Evolutionary conservation across 1,140 invertebrate species (phyloP).

Genomic region (Brachionus angularis): DNA sequence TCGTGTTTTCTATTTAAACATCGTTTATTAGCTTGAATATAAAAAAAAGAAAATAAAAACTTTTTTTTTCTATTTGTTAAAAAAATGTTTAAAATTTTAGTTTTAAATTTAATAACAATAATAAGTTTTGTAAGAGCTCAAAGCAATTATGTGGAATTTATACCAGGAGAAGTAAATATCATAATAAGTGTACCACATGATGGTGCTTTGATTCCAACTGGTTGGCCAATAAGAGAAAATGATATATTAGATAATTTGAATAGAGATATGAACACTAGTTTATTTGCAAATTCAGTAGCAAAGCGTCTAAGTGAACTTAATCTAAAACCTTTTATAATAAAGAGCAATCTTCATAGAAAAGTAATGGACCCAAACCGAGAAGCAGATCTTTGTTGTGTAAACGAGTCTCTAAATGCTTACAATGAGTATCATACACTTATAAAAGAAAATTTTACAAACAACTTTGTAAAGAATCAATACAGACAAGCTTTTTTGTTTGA

Average conservation of each 20-base stretch:
- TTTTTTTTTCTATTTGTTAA: too few relatives aligned
- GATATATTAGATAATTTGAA: background rate
- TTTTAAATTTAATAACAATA: background rate
- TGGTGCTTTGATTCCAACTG: background rate
- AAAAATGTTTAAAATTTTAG: conserved; percentile 26
- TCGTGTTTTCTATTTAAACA: too few relatives aligned
- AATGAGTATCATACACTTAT: conserved; percentile 20
- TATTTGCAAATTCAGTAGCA: background rate
- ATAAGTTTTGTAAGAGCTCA: background rate
- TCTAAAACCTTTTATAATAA: conserved; percentile 4
- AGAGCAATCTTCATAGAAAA: conserved; percentile 12
- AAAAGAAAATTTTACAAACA: background rate
- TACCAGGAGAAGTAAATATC: conserved; percentile 12
- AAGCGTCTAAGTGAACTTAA: background rate
- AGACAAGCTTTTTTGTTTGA: conserved; percentile 43
- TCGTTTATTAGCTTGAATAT: too few relatives aligned
- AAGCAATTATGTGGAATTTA: conserved; percentile 15
- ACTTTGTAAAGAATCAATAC: too few relatives aligned
- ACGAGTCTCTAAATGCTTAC: background rate
- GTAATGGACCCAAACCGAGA: conserved; percentile 36
- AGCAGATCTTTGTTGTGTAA: background rate
- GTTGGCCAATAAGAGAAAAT: background rate
- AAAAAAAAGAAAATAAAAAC: background rate
- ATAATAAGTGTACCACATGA: conserved; percentile 39
- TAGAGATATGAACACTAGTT: conserved; percentile 11